Evolutionary conservation across 2,888 invertebrate genomes (phyloP), one percentile per base, ranked within the genome.

Genomic region (Cheilosia pagana): DNA sequence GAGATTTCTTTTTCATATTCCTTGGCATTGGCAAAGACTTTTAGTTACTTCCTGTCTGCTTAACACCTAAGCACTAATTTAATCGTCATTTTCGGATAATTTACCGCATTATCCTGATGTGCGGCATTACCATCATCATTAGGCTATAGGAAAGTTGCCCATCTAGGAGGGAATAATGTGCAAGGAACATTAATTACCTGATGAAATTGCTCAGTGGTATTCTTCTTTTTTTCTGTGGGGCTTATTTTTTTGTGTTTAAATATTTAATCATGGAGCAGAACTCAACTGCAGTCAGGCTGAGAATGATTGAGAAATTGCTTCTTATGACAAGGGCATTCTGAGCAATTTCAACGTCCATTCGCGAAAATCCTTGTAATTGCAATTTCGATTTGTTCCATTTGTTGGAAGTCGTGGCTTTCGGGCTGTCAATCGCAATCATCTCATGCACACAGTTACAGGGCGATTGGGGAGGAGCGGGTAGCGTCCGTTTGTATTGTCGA

Each of bases 21-120:
- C 62, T 35, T 63, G 63, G 53, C 57, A 31, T 23, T 63, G 35
- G 48, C 59, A 60, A 78, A 65, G 81, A 71, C 76, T 85, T 85
- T 71, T 60, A 79, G 63, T 83, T 83, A 81, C 71, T 85, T 85
- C 85, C 85, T 81, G 85, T 85, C 81, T 85, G 81, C 85, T 81
- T 85, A 81, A 81, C 85, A 85, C 85, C 85, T 85, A 81, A 85
- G 85, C 85, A 76, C 85, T 85, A 85, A 85, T 85, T 85, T 85
- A 81, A 85, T 85, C 85, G 71, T 71, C 85, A 81, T 85, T 81
- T 85, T 85, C 81, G 75, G 85, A 85, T 81, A 85, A 85, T 85
- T 85, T 81, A 85, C 81, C 85, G 63, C 85, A 81, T 85, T 85
- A 85, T 81, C 71, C 71, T 81, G 67, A 81, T 81, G 81, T 67